Base-by-base conservation (phyloP, 2,113 vertebrate species). In the Origma solitaria region DNA sequence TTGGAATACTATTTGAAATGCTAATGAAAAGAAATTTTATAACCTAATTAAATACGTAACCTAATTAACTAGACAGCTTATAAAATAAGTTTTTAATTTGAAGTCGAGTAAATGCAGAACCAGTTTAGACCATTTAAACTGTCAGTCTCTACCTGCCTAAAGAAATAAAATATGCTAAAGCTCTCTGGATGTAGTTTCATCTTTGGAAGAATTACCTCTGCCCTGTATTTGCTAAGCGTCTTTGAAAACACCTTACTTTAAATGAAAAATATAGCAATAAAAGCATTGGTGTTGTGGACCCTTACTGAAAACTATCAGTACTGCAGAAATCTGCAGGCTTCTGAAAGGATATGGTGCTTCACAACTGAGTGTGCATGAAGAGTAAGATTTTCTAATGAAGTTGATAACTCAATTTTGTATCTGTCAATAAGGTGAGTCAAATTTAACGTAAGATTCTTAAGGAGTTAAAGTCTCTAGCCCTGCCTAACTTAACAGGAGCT, bases 31-130 rank as follows among this genome's bases (percentile, higher is more conserved):
- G 68, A 30, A 33, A 69, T n/a, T n/a, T n/a, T n/a, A n/a, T n/a
- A n/a, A n/a, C n/a, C n/a, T n/a, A n/a, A 9, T 3, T n/a, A n/a
- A 38, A 17, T 53, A 9, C 1, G 1, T 50, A 72, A 50, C 9
- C 15, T 72, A 11, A 15, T 42, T 54, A 65, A 54, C 53, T 62
- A n/a, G 21, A 16, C 8, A 33, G 6, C 6, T 54, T 72, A 13
- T 82, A 37, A 69, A 72, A 20, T 9, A 51, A 21, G 11, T 19
- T 70, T 61, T 83, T 69, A 5, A 33, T 76, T 65, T 50, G 8
- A 73, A 80, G 7, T 53, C 25, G 44, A 12, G 4, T 30, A 69
- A 40, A 9, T 51, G 17, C 23, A 64, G 25, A 47, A 35, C 7
- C 0, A 1, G 5, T 73, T 86, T 81, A 77, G 37, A 35, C 20